phyloP scores from a whole-genome alignment of 2,797 vertebrate species.

The Florisuga fusca region DNA sequence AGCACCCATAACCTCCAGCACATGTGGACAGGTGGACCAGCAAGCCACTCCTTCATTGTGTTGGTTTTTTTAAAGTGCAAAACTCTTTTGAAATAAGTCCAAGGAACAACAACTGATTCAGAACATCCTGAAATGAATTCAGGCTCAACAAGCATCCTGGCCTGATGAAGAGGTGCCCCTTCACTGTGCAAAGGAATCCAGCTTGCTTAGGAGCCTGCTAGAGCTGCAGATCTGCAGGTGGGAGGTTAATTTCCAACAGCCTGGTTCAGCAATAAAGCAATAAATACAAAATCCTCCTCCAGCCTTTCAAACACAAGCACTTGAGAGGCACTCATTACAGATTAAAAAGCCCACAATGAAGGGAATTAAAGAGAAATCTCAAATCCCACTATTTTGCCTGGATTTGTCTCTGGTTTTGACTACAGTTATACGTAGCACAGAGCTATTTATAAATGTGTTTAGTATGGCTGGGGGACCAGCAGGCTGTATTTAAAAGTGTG shows the following conservation, averaged over 20 bases:
- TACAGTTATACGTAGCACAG: neutral
- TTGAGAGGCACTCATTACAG: neutral
- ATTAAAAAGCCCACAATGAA: too few species aligned
- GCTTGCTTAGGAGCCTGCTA: neutral
- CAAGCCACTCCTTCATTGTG: neutral
- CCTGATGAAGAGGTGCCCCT: neutral
- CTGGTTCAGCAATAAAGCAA: conserved; percentile 24
- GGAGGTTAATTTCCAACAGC: conserved; percentile 28
- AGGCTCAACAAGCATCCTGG: neutral
- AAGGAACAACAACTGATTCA: conserved; percentile 26
- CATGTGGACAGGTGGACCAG: neutral
- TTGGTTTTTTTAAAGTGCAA: neutral
- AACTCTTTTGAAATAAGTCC: neutral
- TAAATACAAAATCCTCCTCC: conserved; percentile 11
- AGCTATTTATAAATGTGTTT: neutral
- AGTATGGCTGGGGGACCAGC: neutral
- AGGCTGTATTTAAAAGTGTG: neutral
- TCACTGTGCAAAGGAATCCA: neutral
- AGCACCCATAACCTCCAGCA: neutral
- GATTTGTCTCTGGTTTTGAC: neutral
- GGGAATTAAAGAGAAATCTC: neutral
- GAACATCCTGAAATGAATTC: conserved; percentile 13
- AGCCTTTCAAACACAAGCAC: neutral
- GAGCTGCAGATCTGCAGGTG: neutral
- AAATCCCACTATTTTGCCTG: neutral